Conservation (phyloP, 2,113 vertebrate genomes). For the Leptobrachium leishanense region DNA sequence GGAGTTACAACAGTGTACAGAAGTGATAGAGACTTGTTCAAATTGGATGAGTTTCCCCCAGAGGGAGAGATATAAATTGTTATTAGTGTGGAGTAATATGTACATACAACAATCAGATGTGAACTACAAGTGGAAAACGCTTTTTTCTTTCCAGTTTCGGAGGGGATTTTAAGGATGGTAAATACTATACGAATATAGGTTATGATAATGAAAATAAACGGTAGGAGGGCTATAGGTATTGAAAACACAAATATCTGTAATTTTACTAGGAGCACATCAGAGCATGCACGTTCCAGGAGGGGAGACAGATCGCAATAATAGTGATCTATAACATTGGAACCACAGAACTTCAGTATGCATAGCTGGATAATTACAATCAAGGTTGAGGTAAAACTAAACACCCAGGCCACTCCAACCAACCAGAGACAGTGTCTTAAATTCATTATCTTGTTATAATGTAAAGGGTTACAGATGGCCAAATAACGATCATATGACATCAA, state of each 20-base stretch:
- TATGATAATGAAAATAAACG: constrained; percentile 33
- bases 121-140: constrained; percentile 36
- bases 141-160: constrained; percentile 14
- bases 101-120: constrained; percentile 28
- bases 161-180: constrained; percentile 20
- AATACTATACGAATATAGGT: constrained; percentile 20
- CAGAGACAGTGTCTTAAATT: constrained; percentile 31
- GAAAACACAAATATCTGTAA: constrained; percentile 19
- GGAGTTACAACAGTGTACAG: constrained; percentile 35
- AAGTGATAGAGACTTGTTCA: constrained; percentile 30
- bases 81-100: constrained; percentile 22
- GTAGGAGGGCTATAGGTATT: constrained; percentile 12
- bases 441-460: constrained; percentile 45
- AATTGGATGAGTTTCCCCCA: neutral
- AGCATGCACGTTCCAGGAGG: constrained; percentile 39
- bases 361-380: constrained; percentile 48
- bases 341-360: constrained; percentile 53
- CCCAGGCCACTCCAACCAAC: constrained; percentile 41
- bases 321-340: constrained; percentile 53
- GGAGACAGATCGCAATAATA: constrained; percentile 56
- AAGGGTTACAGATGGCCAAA: constrained; percentile 44
- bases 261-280: constrained; percentile 8
- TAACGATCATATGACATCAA: constrained; percentile 52
- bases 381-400: constrained; percentile 50
- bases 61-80: constrained; percentile 21